Conservation (phyloP, 2,113 vertebrate genomes). For the Electrona antarctica region DNA sequence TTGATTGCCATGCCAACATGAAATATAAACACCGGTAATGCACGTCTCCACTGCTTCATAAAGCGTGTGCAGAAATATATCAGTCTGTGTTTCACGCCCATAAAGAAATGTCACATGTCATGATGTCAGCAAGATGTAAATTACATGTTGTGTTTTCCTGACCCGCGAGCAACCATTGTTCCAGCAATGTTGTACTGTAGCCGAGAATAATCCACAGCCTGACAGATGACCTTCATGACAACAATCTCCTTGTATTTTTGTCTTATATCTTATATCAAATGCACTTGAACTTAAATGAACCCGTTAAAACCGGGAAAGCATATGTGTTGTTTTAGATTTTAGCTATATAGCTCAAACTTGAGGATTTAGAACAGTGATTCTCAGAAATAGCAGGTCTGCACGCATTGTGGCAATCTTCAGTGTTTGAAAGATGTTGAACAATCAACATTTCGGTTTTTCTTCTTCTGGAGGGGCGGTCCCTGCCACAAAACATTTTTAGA, state of each 20-base stretch:
- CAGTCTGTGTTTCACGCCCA: conserved; percentile 32
- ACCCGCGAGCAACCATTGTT: conserved; percentile 63
- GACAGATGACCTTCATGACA: conserved; percentile 8
- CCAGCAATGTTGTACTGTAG: conserved; percentile 24
- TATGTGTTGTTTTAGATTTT: no score
- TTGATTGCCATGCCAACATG: background rate
- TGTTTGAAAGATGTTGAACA: no score
- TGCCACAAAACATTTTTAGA: no score
- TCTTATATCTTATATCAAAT: background rate
- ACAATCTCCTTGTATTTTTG: background rate
- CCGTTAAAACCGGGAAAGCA: background rate
- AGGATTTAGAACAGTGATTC: no score
- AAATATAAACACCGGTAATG: conserved; percentile 24
- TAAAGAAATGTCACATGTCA: conserved; percentile 54
- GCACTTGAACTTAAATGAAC: background rate
- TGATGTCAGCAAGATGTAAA: conserved; percentile 62
- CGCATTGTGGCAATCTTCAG: no score
- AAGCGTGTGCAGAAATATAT: conserved; percentile 39
- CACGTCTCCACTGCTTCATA: background rate
- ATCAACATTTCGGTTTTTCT: no score
- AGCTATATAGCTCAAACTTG: no score
- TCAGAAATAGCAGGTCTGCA: no score
- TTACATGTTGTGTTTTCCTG: conserved; percentile 63
- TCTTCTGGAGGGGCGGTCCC: no score
- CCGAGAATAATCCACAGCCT: conserved; percentile 28